phyloP scores from a whole-genome alignment of 2,797 vertebrate species.

The Galaxias olidus region DNA sequence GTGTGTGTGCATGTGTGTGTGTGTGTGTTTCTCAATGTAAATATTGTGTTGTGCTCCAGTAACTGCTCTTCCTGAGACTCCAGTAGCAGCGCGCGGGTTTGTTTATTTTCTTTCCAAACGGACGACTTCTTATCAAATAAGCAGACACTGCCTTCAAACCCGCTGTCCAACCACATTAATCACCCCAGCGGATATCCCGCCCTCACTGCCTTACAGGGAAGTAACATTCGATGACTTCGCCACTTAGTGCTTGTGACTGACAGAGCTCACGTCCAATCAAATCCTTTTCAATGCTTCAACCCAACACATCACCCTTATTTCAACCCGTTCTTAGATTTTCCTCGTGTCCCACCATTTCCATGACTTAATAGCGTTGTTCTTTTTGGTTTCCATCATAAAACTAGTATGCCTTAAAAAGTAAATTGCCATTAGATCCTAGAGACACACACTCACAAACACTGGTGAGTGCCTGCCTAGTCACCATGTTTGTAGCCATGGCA shows the following conservation, averaged over 20 bases:
- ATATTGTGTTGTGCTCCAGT: slow-evolving; percentile 82
- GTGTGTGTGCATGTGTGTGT: slow-evolving; percentile 49
- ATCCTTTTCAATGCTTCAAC: too few relatives aligned
- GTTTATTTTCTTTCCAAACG: slow-evolving; percentile 81
- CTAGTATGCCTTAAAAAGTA: too few relatives aligned
- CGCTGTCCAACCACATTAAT: slow-evolving; percentile 61
- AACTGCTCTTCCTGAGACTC: slow-evolving; percentile 69
- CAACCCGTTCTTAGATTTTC: too few relatives aligned
- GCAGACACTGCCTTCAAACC: slow-evolving; percentile 67
- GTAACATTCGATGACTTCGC: background rate
- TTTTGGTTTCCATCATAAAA: too few relatives aligned
- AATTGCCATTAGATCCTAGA: too few relatives aligned
- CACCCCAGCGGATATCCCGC: slow-evolving; percentile 55
- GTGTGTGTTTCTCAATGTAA: slow-evolving; percentile 69
- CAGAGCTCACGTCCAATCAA: background rate
- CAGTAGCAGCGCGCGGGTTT: slow-evolving; percentile 70
- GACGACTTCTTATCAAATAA: slow-evolving; percentile 85
- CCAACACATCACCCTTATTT: too few relatives aligned
- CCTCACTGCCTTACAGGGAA: slow-evolving; percentile 36
- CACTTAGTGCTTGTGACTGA: background rate
- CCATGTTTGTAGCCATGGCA: slow-evolving; percentile 46
- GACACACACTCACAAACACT: slow-evolving; percentile 4
- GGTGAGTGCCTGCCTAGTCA: slow-evolving; percentile 14
- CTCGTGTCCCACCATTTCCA: too few relatives aligned
- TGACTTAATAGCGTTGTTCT: too few relatives aligned